Percentiles rank a stretch among this genome's conserved stretches.
Evolutionary conservation across 2,888 invertebrate species (phyloP).

Genomic region (Isotomurus palustris): DNA sequence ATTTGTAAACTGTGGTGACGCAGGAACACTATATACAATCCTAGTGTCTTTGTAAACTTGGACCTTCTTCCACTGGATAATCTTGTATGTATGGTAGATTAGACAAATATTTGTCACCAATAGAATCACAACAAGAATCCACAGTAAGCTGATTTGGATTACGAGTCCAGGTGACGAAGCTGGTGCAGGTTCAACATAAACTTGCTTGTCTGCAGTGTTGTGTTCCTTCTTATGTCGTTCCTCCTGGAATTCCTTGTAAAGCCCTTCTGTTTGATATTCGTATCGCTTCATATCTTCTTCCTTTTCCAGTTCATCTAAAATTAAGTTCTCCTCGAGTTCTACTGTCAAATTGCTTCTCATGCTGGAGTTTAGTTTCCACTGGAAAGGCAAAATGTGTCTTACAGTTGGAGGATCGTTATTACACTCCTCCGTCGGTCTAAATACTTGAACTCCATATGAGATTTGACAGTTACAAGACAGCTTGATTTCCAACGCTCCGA

Average conservation of each 20-base stretch:
- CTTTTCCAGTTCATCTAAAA: no score
- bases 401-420: slow-evolving; percentile 13
- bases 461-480: slow-evolving; percentile 35
- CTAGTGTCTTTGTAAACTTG: slow-evolving; percentile 37
- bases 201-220: background rate
- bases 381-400: slow-evolving; percentile 29
- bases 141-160: slow-evolving; percentile 28
- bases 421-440: slow-evolving; percentile 24
- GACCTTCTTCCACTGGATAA: slow-evolving; percentile 29
- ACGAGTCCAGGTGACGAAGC: slow-evolving; percentile 13
- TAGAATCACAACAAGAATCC: slow-evolving; percentile 25
- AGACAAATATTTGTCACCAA: slow-evolving; percentile 4
- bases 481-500: slow-evolving; percentile 31
- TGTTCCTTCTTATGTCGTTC: background rate
- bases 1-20: slow-evolving; percentile 32
- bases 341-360: slow-evolving; percentile 1
- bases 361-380: no score
- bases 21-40: slow-evolving; percentile 32
- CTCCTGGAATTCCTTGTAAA: background rate
- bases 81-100: slow-evolving; percentile 23
- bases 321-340: slow-evolving; percentile 5
- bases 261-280: no score
- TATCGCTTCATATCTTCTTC: background rate
- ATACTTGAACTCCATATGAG: slow-evolving; percentile 31
- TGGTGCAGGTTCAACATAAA: background rate